These are phyloP conservation scores for Hypsibius dujardini DNA, from an alignment of 1,140 invertebrate genomes.

Conservation along the genomic window DNA sequence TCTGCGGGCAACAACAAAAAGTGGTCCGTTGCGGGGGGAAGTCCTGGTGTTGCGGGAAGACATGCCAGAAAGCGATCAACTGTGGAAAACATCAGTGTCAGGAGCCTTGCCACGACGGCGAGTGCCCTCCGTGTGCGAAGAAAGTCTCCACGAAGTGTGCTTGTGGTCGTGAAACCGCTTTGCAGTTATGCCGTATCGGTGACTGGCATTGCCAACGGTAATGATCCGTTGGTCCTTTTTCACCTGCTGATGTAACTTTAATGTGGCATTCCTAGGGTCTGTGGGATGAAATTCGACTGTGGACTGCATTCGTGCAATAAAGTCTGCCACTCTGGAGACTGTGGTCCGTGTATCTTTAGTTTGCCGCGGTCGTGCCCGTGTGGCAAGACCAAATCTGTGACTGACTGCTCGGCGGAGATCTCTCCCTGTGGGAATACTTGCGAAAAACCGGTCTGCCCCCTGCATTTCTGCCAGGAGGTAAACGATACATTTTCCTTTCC, in stretches of 20 bases:
- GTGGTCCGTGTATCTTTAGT: background rate
- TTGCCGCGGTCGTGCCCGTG: conserved; percentile 4
- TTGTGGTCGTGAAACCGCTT: conserved; percentile 42
- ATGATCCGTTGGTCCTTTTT: background rate
- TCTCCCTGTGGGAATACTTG: background rate
- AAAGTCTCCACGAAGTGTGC: conserved; percentile 51
- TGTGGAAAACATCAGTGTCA: conserved; percentile 47
- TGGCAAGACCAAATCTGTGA: background rate
- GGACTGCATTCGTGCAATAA: background rate
- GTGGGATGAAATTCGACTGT: background rate
- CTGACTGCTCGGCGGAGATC: conserved; percentile 2
- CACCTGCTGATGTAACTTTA: conserved; percentile 6
- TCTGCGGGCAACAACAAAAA: conserved; percentile 45
- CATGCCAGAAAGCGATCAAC: conserved; percentile 51
- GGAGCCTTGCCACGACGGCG: conserved; percentile 26
- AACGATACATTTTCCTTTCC: background rate
- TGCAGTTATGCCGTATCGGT: conserved; percentile 47
- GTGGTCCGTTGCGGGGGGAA: conserved; percentile 48
- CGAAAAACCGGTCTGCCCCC: background rate
- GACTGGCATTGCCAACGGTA: conserved; percentile 46
- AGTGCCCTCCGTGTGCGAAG: conserved; percentile 52
- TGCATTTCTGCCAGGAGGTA: background rate
- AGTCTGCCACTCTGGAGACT: background rate
- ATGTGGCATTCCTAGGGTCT: background rate
- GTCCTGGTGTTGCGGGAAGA: background rate